These are phyloP conservation scores for Solenodon paradoxus DNA, from an alignment of 2,113 vertebrate genomes.

Conservation along the genomic window DNA sequence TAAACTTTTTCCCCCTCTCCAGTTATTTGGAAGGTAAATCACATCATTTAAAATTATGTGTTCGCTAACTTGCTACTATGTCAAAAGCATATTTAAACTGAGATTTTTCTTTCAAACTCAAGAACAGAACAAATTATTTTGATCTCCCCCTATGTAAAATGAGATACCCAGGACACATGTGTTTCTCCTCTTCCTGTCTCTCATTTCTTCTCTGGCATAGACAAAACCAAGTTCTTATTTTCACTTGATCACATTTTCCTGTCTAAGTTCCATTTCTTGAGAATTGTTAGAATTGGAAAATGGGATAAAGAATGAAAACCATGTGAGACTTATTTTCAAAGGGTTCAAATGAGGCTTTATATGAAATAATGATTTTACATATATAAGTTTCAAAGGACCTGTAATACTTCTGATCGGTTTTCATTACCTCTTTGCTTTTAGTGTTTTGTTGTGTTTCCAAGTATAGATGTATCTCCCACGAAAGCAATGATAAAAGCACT, in stretches of 20 bases:
- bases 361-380: slow-evolving; percentile 32
- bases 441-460: slow-evolving; percentile 13
- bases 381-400: background rate
- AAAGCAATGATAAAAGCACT: background rate
- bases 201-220: background rate
- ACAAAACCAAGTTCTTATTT: background rate
- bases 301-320: background rate
- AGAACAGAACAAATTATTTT: background rate
- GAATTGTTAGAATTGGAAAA: background rate
- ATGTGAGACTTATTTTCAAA: background rate
- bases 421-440: background rate
- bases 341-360: background rate
- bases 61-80: slow-evolving; percentile 4
- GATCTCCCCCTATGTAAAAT: background rate
- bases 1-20: background rate
- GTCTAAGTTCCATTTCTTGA: background rate
- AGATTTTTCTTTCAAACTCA: background rate
- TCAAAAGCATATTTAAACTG: background rate
- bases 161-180: background rate
- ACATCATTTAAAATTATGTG: background rate
- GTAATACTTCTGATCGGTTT: background rate
- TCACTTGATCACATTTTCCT: background rate
- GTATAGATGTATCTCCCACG: background rate
- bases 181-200: background rate
- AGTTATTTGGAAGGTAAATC: background rate